Percentiles rank a stretch among this genome's conserved stretches.
Conservation (phyloP, 92 coral and sea anemone species). For the Galaxea fascicularis region DNA sequence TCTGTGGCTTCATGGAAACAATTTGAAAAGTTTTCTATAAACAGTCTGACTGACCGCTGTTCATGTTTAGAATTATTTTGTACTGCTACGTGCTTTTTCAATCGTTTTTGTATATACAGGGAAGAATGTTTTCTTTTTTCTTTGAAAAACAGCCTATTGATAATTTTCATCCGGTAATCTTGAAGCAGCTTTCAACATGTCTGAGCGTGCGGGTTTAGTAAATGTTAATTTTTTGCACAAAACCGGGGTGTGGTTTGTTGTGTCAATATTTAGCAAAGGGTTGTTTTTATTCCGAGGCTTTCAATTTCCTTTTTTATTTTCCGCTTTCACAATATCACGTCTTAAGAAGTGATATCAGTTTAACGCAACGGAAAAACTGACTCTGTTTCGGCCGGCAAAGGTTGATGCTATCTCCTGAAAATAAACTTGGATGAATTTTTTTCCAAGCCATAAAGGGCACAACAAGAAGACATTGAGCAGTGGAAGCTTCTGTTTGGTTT, state of each 20-base stretch:
- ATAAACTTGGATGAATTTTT: not conserved
- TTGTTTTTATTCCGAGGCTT: conserved; percentile 4
- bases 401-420: not conserved
- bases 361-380: not conserved
- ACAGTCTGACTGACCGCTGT: not conserved
- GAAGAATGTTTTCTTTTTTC: not conserved
- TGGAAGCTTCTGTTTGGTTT: not conserved
- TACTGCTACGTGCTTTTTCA: not conserved
- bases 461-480: not conserved
- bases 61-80: not conserved
- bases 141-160: not conserved
- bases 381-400: too few species aligned
- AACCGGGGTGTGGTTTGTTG: not conserved
- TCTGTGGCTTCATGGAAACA: not conserved
- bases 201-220: not conserved
- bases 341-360: not conserved
- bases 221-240: not conserved
- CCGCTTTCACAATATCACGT: conserved; percentile 21
- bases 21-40: not conserved
- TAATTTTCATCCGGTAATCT: not conserved
- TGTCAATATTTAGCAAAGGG: not conserved
- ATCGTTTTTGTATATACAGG: not conserved
- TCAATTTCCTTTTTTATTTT: conserved; percentile 16
- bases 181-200: not conserved
- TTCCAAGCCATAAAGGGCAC: not conserved